Evolutionary conservation across 2,888 invertebrate genomes (phyloP), one percentile per base, ranked within the genome.

Genomic region (Dorcus parallelipipedus): DNA sequence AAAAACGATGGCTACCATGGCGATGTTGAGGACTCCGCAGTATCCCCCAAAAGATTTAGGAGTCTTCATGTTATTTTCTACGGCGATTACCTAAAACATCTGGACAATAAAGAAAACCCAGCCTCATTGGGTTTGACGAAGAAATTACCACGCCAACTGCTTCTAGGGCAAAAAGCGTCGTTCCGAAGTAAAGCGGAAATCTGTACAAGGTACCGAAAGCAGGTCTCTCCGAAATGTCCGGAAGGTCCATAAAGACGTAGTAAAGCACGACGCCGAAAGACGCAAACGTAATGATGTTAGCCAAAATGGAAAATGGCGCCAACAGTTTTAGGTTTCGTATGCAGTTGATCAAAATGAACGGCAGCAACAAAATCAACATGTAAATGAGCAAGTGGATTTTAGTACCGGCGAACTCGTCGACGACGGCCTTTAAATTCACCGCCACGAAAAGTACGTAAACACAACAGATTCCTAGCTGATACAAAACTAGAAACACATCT

Each of bases 381-480:
- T 76, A 78, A 9, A 66, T 52, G 50, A 66, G 60, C 7, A 70
- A 45, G n/a, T 64, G 59, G 33, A 68, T 56, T 6, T 68, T 45
- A 4, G 64, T 67, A 10, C 64, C 52, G 4, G 69, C 67, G 61
- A 75, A 75, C 54, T 69, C 64, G 58, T 76, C 73, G 5, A 67
- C 69, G 2, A 78, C 76, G 20, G 71, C 70, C 66, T 77, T 73
- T 2, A 77, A 52, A 60, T 78, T 78, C 8, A 71, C 71, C 3
- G 75, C 77, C 1, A 78, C 76, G 67, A 74, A 77, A 3, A 77
- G 63, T 17, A 95, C 90, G 78, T 98, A 98, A 2, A 97, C 96
- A 77, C 96, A 96, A 76, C 97, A 97, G 53, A 95, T 93, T 48
- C 98, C 98, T 69, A 97, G 83, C 78, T 98, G 97, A 69, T 97